Evolutionary conservation across 2,797 vertebrate genomes (phyloP).

Genomic region (Sebastiscus albofasciatus): DNA sequence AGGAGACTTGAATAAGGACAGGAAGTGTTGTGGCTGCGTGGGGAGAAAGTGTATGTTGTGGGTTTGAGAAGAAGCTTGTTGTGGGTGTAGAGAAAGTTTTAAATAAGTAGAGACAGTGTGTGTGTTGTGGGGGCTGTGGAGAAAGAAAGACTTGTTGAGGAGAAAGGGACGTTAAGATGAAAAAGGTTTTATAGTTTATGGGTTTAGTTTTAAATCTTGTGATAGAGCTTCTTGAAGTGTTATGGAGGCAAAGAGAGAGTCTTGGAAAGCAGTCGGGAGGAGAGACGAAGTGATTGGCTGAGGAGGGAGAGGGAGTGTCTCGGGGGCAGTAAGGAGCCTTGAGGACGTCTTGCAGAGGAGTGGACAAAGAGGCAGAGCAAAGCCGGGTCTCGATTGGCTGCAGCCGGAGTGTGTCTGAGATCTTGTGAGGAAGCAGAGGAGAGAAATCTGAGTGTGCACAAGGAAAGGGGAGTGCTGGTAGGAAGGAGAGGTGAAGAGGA

Average conservation of each 20-base stretch:
- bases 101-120: constrained; percentile 21
- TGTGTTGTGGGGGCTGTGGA: constrained; percentile 8
- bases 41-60: constrained; percentile 50
- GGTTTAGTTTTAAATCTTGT: constrained; percentile 20
- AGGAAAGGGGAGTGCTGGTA: constrained; percentile 20
- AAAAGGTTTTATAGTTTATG: constrained; percentile 10
- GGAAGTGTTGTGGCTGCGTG: constrained; percentile 52
- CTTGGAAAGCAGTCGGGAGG: constrained; percentile 22
- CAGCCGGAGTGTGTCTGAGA: constrained; percentile 12
- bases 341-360: constrained; percentile 56
- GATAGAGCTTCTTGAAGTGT: constrained; percentile 9
- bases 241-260: constrained; percentile 11
- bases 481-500: constrained; percentile 55
- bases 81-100: constrained; percentile 38
- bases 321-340: constrained; percentile 49
- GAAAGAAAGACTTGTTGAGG: constrained; percentile 14
- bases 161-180: not conserved
- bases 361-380: constrained; percentile 41
- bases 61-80: constrained; percentile 37
- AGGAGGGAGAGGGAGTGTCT: constrained; percentile 59
- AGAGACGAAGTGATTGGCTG: constrained; percentile 58
- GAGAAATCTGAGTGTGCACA: constrained; percentile 49
- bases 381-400: constrained; percentile 31
- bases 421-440: constrained; percentile 49
- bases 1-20: constrained; percentile 22